phyloP scores from a whole-genome alignment of 2,113 vertebrate species.

The Elaphurus davidianus region DNA sequence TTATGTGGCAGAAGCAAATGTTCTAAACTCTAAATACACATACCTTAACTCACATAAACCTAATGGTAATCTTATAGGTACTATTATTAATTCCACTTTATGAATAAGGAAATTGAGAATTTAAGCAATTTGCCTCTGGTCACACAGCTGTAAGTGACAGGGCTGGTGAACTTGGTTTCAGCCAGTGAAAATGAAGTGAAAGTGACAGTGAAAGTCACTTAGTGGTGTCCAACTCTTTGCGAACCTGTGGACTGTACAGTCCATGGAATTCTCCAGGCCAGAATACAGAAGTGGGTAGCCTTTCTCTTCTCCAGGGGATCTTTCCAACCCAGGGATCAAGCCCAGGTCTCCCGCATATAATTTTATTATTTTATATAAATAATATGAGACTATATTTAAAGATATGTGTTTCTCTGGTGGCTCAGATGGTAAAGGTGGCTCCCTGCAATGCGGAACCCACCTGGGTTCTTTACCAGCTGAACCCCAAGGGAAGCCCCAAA shows the following conservation, averaged over 20 bases:
- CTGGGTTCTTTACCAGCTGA: not conserved
- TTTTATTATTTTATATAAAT: no score
- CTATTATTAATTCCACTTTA: not conserved
- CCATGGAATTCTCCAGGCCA: not conserved
- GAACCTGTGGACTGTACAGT: not conserved
- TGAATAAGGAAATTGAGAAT: not conserved
- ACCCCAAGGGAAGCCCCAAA: not conserved
- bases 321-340: not conserved
- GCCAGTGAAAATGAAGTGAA: not conserved
- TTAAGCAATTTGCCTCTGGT: not conserved
- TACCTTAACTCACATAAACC: not conserved
- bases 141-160: not conserved
- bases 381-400: no score
- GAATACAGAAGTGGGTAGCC: not conserved
- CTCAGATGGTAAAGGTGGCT: no score
- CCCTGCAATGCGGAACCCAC: no score
- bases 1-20: not conserved
- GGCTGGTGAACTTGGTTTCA: not conserved
- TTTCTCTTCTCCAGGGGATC: not conserved
- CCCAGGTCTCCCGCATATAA: not conserved
- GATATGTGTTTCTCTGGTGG: no score
- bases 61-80: not conserved
- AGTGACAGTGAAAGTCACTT: not conserved
- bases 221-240: not conserved
- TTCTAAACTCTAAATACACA: not conserved